These are phyloP conservation scores for Enteromius treurensis DNA, from an alignment of 2,797 vertebrate genomes.

Conservation along the genomic window DNA sequence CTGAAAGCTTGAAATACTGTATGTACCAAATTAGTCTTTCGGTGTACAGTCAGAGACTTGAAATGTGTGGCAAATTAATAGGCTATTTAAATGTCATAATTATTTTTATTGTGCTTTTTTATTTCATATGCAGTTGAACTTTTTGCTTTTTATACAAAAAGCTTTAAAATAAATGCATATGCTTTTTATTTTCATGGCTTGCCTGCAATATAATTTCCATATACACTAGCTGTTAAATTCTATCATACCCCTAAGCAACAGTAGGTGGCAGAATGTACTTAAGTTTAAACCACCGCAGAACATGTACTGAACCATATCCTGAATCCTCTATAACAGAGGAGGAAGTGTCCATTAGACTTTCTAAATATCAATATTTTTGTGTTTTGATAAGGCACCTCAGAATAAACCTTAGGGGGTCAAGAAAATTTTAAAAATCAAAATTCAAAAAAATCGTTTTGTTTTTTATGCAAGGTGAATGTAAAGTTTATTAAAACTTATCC, in stretches of 20 bases:
- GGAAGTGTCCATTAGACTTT: not conserved
- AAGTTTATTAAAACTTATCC: not conserved
- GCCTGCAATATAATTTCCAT: not conserved
- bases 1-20: slow-evolving; percentile 31
- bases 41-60: not conserved
- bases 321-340: not conserved
- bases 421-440: too few species aligned
- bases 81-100: not conserved
- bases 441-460: too few species aligned
- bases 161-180: slow-evolving; percentile 13
- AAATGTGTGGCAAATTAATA: not conserved
- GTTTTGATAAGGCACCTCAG: slow-evolving; percentile 18
- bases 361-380: not conserved
- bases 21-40: not conserved
- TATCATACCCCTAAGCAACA: slow-evolving; percentile 2
- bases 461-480: slow-evolving; percentile 35
- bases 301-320: not conserved
- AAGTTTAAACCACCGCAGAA: slow-evolving; percentile 6
- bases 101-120: not conserved
- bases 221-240: not conserved
- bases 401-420: not conserved
- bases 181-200: not conserved
- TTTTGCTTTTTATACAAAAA: not conserved
- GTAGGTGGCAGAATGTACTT: slow-evolving; percentile 23
- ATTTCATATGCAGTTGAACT: not conserved